Evolutionary conservation across 1,140 invertebrate species (phyloP).

Genomic region (Aphelenchoides fujianensis): DNA sequence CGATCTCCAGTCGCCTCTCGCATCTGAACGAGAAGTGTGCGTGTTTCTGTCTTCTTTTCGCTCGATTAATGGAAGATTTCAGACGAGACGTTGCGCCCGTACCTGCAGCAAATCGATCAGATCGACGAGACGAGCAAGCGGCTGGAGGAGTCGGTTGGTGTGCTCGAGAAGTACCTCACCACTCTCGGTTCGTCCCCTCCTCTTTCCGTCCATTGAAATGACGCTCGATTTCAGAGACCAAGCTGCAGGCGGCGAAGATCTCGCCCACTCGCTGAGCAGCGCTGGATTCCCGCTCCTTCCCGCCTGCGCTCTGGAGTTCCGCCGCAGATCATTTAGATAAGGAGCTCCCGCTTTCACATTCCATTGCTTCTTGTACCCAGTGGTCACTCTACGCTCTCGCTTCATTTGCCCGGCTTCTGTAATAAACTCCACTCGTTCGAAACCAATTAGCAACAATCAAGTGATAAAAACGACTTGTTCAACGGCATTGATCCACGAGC

Average conservation of each 20-base stretch:
- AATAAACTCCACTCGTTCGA: not conserved
- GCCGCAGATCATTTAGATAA: not conserved
- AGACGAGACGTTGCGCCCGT: conserved; percentile 70
- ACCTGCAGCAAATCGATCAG: conserved; percentile 77
- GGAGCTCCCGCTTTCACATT: not conserved
- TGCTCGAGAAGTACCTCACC: conserved; percentile 79
- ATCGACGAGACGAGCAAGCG: conserved; percentile 80
- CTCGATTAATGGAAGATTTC: conserved; percentile 47
- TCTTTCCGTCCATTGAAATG: not conserved
- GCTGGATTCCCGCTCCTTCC: not conserved
- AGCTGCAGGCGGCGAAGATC: not conserved
- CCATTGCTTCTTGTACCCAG: not conserved
- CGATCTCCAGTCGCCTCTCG: conserved; percentile 72
- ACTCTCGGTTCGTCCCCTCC: conserved; percentile 67
- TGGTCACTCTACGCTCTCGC: not conserved
- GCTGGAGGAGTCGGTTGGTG: conserved; percentile 81
- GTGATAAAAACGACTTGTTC: no score
- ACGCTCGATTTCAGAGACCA: not conserved
- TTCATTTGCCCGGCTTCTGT: not conserved
- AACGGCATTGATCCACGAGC: no score
- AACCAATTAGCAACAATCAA: no score
- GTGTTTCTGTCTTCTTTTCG: conserved; percentile 9
- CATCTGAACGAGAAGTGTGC: conserved; percentile 76
- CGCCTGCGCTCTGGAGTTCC: not conserved
- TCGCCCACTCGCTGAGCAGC: not conserved